phyloP scores from a whole-genome alignment of 2,888 invertebrate species.

The Caenorhabditis japonica region DNA sequence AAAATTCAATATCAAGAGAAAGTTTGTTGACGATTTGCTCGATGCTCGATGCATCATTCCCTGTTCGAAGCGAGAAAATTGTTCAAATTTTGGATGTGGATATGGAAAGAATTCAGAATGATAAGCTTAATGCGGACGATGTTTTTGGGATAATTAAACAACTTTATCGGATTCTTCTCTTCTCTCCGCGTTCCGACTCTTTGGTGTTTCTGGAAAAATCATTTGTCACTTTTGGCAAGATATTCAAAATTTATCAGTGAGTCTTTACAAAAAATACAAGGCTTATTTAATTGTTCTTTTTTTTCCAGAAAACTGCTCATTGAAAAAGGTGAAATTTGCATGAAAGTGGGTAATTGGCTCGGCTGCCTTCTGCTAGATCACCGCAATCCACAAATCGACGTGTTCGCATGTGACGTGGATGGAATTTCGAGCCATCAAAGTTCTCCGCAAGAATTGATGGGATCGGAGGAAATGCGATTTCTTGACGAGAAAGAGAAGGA shows the following conservation, averaged over 20 bases:
- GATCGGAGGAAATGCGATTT: constrained; percentile 64
- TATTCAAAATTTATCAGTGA: constrained; percentile 23
- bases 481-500: constrained; percentile 62
- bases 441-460: constrained; percentile 53
- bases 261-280: no score
- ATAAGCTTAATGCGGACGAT: constrained; percentile 50
- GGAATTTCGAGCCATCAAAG: constrained; percentile 37
- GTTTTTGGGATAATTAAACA: constrained; percentile 64
- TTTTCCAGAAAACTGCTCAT: constrained; percentile 30
- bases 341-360: constrained; percentile 69
- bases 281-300: no score
- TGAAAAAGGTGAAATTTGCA: constrained; percentile 46
- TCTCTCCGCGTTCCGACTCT: constrained; percentile 63
- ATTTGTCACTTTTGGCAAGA: constrained; percentile 43
- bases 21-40: constrained; percentile 34
- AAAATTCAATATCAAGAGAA: constrained; percentile 12
- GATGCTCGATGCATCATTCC: constrained; percentile 48
- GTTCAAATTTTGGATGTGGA: constrained; percentile 41
- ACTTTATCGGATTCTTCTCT: constrained; percentile 71
- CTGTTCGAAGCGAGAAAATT: constrained; percentile 50
- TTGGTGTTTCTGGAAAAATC: constrained; percentile 57
- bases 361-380: constrained; percentile 71
- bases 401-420: constrained; percentile 50
- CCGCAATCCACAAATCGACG: constrained; percentile 66
- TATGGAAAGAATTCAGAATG: constrained; percentile 31